These are phyloP conservation scores for Cloeon dipterum DNA, from an alignment of 2,888 invertebrate genomes.

Conservation along the genomic window DNA sequence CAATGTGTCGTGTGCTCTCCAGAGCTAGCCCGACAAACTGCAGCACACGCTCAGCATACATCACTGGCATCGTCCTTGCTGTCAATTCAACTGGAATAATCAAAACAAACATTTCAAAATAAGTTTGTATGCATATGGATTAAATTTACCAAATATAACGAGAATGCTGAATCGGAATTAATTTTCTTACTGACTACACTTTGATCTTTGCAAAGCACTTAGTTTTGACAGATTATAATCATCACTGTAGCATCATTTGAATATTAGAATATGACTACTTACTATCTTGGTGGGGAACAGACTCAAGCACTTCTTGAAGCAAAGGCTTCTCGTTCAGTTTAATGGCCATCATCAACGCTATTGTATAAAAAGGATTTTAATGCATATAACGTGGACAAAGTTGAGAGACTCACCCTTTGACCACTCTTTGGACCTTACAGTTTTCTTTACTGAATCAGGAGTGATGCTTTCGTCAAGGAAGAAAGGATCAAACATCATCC, in stretches of 20 bases:
- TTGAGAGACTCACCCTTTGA: conserved; percentile 24
- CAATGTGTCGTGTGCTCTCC: conserved; percentile 59
- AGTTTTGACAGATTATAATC: too few relatives aligned
- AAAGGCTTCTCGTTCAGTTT: conserved; percentile 59
- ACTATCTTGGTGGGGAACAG: conserved; percentile 54
- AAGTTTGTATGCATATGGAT: background rate
- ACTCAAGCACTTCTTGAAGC: conserved; percentile 60
- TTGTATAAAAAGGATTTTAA: conserved; percentile 3
- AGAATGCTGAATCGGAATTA: too few relatives aligned
- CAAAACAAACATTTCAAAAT: conserved; percentile 6
- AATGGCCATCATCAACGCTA: conserved; percentile 68
- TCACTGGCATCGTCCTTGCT: conserved; percentile 38
- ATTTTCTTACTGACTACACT: too few relatives aligned
- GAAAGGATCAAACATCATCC: conserved; percentile 81
- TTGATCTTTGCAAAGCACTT: too few relatives aligned
- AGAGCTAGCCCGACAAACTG: conserved; percentile 44
- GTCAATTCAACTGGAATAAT: conserved; percentile 49
- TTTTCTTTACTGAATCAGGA: conserved; percentile 37
- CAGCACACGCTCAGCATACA: conserved; percentile 53
- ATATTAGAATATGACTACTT: too few relatives aligned
- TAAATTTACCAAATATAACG: background rate
- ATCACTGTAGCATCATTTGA: too few relatives aligned
- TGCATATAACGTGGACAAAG: conserved; percentile 1
- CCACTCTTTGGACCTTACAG: conserved; percentile 33
- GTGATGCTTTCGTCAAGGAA: conserved; percentile 68